Percentiles rank a stretch among this genome's conserved stretches.
Evolutionary conservation across 2,113 vertebrate species (phyloP).

Genomic region (Oxyruncus cristatus): DNA sequence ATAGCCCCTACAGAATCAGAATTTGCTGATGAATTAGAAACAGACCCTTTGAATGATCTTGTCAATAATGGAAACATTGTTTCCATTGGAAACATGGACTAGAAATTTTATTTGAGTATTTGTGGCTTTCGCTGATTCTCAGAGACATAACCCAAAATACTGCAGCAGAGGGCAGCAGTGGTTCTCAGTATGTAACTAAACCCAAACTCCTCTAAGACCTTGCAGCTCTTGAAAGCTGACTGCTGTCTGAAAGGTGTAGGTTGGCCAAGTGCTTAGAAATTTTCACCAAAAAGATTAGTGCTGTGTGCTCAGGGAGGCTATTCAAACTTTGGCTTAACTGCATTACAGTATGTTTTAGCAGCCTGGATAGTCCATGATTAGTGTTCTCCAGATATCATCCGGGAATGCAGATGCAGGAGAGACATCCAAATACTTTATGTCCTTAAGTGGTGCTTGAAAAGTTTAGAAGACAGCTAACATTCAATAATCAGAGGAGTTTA

Average conservation of each 20-base stretch:
- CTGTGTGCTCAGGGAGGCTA: not conserved
- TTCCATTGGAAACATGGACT: not conserved
- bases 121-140: not conserved
- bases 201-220: not conserved
- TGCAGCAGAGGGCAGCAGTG: constrained; percentile 64
- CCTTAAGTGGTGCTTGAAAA: not conserved
- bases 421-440: not conserved
- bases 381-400: not conserved
- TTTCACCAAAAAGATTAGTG: not conserved
- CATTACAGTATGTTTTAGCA: not conserved
- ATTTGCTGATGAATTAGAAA: not conserved
- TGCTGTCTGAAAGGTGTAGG: not conserved
- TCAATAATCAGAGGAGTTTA: not conserved
- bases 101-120: not conserved
- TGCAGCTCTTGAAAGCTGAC: not conserved
- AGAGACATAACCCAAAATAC: not conserved
- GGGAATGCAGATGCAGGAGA: not conserved
- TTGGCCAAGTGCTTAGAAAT: not conserved
- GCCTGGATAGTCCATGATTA: not conserved
- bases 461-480: not conserved
- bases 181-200: not conserved
- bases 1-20: not conserved
- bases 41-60: not conserved
- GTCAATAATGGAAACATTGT: not conserved
- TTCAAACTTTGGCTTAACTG: not conserved